phyloP scores from a whole-genome alignment of 2,888 invertebrate species.

The Drosophila nigritarsus region DNA sequence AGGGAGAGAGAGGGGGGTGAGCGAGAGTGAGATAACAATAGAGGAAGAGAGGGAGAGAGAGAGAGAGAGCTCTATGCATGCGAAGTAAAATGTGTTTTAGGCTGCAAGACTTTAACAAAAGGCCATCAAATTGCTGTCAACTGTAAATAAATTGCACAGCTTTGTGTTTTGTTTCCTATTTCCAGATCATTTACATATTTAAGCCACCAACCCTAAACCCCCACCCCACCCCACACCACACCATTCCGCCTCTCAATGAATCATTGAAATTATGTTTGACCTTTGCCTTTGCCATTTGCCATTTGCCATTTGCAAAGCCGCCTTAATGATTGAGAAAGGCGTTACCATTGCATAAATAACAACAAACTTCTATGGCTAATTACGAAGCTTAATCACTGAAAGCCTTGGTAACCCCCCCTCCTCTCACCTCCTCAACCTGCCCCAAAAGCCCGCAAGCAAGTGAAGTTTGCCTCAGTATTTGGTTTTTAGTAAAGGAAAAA shows the following conservation, averaged over 20 bases:
- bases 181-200: slow-evolving; percentile 17
- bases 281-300: slow-evolving; percentile 39
- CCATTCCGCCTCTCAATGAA: background rate
- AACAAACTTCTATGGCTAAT: slow-evolving; percentile 43
- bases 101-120: slow-evolving; percentile 12
- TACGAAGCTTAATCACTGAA: slow-evolving; percentile 24
- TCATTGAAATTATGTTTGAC: slow-evolving; percentile 38
- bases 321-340: slow-evolving; percentile 30
- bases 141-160: slow-evolving; percentile 20
- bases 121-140: slow-evolving; percentile 32
- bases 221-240: background rate
- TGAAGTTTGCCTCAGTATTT: slow-evolving; percentile 7
- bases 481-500: slow-evolving; percentile 17
- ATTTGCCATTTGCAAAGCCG: background rate
- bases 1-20: background rate
- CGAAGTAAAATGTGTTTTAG: background rate
- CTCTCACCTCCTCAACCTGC: background rate
- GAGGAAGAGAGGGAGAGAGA: background rate
- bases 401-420: slow-evolving; percentile 8
- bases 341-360: slow-evolving; percentile 24
- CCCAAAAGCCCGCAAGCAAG: slow-evolving; percentile 23
- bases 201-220: background rate
- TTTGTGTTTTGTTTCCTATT: slow-evolving; percentile 27
- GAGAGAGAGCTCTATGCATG: background rate
- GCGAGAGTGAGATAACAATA: background rate